Conservation (phyloP, 1,140 invertebrate species). For the Muscidifurax raptorellus region DNA sequence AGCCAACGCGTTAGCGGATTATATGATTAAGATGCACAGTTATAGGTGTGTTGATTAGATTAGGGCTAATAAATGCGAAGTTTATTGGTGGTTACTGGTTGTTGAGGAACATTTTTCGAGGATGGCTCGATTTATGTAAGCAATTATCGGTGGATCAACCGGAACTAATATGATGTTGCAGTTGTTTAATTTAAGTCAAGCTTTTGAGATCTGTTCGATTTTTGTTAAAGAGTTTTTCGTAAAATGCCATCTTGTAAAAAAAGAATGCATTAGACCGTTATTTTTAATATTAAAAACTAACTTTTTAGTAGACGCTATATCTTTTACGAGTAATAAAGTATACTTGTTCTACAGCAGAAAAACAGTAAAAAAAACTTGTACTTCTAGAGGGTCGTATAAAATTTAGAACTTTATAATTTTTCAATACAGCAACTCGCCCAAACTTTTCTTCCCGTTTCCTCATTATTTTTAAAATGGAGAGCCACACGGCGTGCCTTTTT, state of each 20-base stretch:
- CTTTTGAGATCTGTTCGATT: background rate
- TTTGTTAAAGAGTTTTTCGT: background rate
- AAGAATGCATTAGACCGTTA: background rate
- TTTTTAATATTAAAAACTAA: conserved; percentile 3
- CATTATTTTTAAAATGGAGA: too few species aligned
- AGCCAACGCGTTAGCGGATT: background rate
- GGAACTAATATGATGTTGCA: too few species aligned
- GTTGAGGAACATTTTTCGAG: background rate
- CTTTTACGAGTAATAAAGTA: background rate
- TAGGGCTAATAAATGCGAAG: background rate
- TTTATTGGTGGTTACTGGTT: background rate
- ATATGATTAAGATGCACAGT: background rate
- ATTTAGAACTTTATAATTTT: background rate
- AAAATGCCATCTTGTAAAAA: background rate
- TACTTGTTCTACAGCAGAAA: too few species aligned
- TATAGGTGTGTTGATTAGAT: background rate
- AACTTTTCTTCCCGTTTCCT: background rate
- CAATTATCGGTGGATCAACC: too few species aligned
- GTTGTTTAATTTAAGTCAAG: too few species aligned
- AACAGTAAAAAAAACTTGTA: background rate
- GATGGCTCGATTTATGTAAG: too few species aligned
- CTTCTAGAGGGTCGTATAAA: background rate
- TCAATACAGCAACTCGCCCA: background rate
- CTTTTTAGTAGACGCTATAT: background rate
- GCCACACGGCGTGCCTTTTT: background rate